Conservation (phyloP, 2,113 vertebrate species). For the Ancistrus triradiatus region DNA sequence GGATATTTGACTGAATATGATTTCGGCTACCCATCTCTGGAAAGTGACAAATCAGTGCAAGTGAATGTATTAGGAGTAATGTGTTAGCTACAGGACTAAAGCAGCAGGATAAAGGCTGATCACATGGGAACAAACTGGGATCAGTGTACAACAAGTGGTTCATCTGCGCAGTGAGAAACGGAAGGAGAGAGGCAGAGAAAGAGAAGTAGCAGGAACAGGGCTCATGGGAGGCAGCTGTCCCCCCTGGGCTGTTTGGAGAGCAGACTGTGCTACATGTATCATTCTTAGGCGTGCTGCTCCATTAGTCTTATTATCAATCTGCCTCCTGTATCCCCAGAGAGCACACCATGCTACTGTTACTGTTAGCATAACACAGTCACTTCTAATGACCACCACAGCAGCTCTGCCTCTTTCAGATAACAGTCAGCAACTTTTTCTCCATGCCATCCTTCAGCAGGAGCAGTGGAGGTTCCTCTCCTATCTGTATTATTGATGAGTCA, state of each 20-base stretch:
- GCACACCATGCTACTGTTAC: slow-evolving; percentile 32
- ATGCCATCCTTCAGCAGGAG: slow-evolving; percentile 23
- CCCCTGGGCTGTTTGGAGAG: slow-evolving; percentile 47
- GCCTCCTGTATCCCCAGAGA: slow-evolving; percentile 23
- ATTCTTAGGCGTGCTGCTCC: slow-evolving; percentile 40
- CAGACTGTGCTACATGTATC: slow-evolving; percentile 45
- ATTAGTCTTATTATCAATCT: slow-evolving; percentile 55
- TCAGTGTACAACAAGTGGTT: slow-evolving; percentile 25
- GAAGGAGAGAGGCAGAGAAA: slow-evolving; percentile 6
- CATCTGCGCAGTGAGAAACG: not conserved
- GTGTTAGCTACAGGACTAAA: not conserved
- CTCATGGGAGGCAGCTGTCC: slow-evolving; percentile 25
- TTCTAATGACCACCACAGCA: slow-evolving; percentile 36
- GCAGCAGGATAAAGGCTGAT: not conserved
- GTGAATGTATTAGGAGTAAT: not conserved
- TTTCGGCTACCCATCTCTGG: not conserved
- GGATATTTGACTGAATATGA: not conserved
- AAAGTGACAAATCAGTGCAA: too few species aligned
- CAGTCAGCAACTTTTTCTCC: slow-evolving; percentile 33
- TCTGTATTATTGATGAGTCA: slow-evolving; percentile 44
- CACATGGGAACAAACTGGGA: not conserved
- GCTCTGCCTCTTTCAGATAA: slow-evolving; percentile 27
- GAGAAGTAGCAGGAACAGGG: slow-evolving; percentile 3
- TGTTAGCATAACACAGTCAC: slow-evolving; percentile 25
- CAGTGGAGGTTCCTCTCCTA: slow-evolving; percentile 12